A percentile compares a stretch with the other conserved stretches of the same genome.
phyloP scores from a whole-genome alignment of 2,797 vertebrate genomes.

The Neosilurus mollespiculum region DNA sequence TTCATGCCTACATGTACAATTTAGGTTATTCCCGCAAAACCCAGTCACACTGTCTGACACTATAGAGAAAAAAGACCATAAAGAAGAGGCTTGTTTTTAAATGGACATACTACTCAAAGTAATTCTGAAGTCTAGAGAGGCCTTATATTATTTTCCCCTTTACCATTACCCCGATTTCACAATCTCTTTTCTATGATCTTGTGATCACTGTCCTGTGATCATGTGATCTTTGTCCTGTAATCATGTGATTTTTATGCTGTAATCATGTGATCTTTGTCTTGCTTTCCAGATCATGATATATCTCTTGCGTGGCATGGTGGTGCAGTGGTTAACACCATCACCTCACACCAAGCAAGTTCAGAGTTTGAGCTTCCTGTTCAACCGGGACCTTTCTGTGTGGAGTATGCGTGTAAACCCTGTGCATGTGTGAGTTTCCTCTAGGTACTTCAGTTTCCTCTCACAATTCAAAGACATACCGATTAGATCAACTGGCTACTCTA shows the following conservation, averaged over 20 bases:
- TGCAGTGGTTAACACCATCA: not conserved
- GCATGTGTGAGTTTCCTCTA: too few relatives aligned
- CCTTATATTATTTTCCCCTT: not conserved
- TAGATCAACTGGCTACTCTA: too few relatives aligned
- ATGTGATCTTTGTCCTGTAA: not conserved
- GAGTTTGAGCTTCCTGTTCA: too few relatives aligned
- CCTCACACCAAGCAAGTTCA: too few relatives aligned
- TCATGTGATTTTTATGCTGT: not conserved
- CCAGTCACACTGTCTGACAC: not conserved
- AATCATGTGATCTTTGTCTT: conserved; percentile 4
- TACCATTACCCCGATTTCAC: not conserved
- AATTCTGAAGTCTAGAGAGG: not conserved
- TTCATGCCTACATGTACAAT: not conserved
- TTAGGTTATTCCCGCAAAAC: not conserved
- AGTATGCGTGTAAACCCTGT: too few relatives aligned
- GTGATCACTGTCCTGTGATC: not conserved
- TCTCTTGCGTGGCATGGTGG: not conserved
- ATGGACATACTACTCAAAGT: not conserved
- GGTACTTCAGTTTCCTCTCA: too few relatives aligned
- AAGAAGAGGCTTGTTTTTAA: not conserved
- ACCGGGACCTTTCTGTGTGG: too few relatives aligned
- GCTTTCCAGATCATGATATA: not conserved
- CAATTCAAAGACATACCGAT: too few relatives aligned
- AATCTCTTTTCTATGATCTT: not conserved
- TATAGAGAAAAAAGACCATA: not conserved